These are phyloP conservation scores for Stenichneumon culpator DNA, from an alignment of 2,888 invertebrate genomes.

Conservation along the genomic window DNA sequence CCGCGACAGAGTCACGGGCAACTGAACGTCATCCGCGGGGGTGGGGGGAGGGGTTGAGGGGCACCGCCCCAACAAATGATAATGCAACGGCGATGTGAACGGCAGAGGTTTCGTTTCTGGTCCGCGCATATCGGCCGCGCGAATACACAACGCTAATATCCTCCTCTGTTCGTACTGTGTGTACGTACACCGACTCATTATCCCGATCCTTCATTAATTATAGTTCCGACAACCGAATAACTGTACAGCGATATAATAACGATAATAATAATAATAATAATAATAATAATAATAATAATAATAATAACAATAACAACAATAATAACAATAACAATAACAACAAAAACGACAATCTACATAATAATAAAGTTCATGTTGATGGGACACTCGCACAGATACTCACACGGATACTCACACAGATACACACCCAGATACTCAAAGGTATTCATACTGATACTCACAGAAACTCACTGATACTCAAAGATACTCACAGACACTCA, in stretches of 20 bases:
- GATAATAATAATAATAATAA: not conserved
- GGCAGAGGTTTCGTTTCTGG: constrained; percentile 26
- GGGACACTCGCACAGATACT: too few relatives aligned
- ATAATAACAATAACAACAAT: too few relatives aligned
- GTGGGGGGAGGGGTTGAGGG: too few relatives aligned
- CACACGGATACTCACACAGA: too few relatives aligned
- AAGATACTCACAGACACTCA: too few relatives aligned
- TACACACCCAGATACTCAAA: too few relatives aligned
- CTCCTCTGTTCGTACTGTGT: constrained; percentile 29
- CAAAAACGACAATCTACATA: too few relatives aligned
- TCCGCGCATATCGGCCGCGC: constrained; percentile 36
- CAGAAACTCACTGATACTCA: too few relatives aligned
- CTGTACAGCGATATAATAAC: constrained; percentile 25
- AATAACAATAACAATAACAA: too few relatives aligned
- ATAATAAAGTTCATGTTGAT: too few relatives aligned
- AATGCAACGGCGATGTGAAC: constrained; percentile 19
- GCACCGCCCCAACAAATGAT: not conserved
- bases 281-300: too few relatives aligned
- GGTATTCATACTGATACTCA: too few relatives aligned
- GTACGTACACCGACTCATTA: constrained; percentile 1
- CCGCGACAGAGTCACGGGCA: constrained; percentile 33
- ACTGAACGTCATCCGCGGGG: constrained; percentile 33
- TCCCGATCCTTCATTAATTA: constrained; percentile 31
- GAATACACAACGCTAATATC: constrained; percentile 43
- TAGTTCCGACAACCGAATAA: not conserved